phyloP scores from a whole-genome alignment of 2,797 vertebrate species.

The Danio kyathit region DNA sequence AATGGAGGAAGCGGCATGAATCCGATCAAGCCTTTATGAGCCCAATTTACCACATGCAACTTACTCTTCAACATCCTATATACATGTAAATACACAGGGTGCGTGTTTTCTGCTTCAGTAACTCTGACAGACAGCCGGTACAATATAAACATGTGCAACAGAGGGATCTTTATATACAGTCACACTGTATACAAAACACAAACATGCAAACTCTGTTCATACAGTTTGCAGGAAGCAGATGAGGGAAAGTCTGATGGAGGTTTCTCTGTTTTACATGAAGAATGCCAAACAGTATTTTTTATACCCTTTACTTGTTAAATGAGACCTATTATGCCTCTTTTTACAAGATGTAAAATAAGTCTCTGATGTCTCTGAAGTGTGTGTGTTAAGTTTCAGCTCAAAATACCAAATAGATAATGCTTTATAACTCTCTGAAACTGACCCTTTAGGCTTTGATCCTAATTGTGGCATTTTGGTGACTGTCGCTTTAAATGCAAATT shows the following conservation, averaged over 20 bases:
- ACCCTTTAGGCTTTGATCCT: no score
- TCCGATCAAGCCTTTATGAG: background rate
- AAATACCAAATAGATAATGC: no score
- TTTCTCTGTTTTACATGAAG: background rate
- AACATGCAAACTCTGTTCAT: slow-evolving; percentile 37
- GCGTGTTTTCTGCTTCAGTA: background rate
- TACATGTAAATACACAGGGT: background rate
- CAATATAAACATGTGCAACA: background rate
- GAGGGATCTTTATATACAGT: slow-evolving; percentile 15
- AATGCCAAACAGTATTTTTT: no score
- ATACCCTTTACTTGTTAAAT: no score
- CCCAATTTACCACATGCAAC: slow-evolving; percentile 6
- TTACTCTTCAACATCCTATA: background rate
- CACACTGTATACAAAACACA: slow-evolving; percentile 22
- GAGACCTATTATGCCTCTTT: no score
- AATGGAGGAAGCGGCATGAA: slow-evolving; percentile 6
- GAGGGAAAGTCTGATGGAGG: slow-evolving; percentile 3
- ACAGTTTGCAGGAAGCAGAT: slow-evolving; percentile 14
- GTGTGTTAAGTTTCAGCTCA: no score
- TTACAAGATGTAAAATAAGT: no score
- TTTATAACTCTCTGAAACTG: no score
- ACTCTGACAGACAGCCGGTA: background rate
- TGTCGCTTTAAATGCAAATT: no score
- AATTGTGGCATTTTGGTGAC: no score
- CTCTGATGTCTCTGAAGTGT: no score